Base-by-base conservation (phyloP, 2,888 invertebrate species). In the Sesia bembeciformis region DNA sequence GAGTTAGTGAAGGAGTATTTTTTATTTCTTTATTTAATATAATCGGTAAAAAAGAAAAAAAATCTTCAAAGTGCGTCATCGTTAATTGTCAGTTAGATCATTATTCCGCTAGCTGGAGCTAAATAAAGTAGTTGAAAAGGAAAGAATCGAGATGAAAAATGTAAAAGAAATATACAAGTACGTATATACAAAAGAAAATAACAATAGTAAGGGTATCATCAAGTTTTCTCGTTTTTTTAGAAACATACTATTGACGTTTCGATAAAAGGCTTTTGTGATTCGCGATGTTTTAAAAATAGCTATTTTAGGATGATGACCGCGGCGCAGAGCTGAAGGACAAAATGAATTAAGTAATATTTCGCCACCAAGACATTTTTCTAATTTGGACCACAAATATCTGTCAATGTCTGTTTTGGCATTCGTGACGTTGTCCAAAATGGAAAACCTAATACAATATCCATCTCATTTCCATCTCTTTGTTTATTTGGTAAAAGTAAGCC, bases 321-420 rank as follows among this genome's bases (percentile, higher is more conserved):
- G 46, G 46, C 46, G n/a, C n/a, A 46, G 23, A 46, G 46, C 46
- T 46, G 8, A 46, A 46, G 46, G 46, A 46, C 4, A 46, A 46
- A 46, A 46, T 23, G 46, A 46, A 8, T 8, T 46, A 46, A 46
- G 57, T 58, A 61, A 56, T 62, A 62, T 62, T 61, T 65, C 59
- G 57, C 60, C 59, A 60, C 60, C 54, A 58, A 58, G 64, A 62
- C 60, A 58, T 59, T 62, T 62, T 66, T 58, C 53, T 60, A 62
- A 61, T 63, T 68, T 61, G 59, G 50, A 39, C 4, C 52, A 50
- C 40, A 61, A 60, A 56, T 58, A 71, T 70, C 63, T 62, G 57
- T 72, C 68, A 68, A 61, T 58, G 68, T 68, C 68, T 60, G 59
- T 63, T 67, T 62, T 54, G 57, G 57, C 57, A 60, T 65, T 63